These are phyloP conservation scores for Trinorchestia longiramus DNA, from an alignment of 1,140 invertebrate genomes.

Conservation along the genomic window DNA sequence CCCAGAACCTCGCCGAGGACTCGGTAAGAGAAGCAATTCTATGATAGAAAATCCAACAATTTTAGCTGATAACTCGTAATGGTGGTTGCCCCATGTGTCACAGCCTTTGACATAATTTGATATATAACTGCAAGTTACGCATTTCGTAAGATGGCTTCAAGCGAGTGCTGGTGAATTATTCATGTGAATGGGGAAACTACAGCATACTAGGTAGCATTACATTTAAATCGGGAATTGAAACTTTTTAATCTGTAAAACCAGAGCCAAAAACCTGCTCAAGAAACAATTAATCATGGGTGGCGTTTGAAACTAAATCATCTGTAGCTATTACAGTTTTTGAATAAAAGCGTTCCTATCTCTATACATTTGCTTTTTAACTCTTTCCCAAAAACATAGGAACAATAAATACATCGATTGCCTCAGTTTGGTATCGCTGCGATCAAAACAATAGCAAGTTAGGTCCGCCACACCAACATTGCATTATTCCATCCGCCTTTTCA, in stretches of 20 bases:
- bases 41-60: neutral
- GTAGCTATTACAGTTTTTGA: neutral
- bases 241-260: no score
- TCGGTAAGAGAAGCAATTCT: slow-evolving; percentile 7
- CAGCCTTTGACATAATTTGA: neutral
- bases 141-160: neutral
- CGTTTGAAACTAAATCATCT: neutral
- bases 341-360: neutral
- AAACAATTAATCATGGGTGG: no score
- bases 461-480: neutral
- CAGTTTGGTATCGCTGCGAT: neutral
- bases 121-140: neutral
- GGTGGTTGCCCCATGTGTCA: neutral
- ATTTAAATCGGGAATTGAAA: no score
- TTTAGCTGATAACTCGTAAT: neutral
- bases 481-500: neutral
- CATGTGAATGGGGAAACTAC: no score
- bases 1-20: neutral
- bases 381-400: neutral
- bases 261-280: no score
- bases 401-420: neutral
- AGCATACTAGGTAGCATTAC: no score
- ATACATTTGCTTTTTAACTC: neutral
- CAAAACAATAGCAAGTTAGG: neutral
- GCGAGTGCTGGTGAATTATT: neutral